Evolutionary conservation across 2,888 invertebrate species (phyloP), one percentile per base, ranked within the genome.

Genomic region (Polia nebulosa): DNA sequence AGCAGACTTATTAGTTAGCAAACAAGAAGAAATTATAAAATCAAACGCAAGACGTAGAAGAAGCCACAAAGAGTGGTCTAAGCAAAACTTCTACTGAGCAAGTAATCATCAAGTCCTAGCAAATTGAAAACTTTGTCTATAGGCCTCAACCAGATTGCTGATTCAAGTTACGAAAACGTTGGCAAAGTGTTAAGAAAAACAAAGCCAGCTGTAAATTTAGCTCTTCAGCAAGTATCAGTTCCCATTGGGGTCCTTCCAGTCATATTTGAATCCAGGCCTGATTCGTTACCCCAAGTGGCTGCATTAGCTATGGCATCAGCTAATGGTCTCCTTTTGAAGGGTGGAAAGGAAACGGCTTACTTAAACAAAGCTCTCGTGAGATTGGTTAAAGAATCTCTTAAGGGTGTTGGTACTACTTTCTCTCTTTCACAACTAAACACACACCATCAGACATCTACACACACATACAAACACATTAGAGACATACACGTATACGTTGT

Each of bases 241-340:
- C 99, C 99, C 0, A 99, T 99, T 85, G 99, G 99, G 7, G 99
- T 99, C 0, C 95, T 99, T 7, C 95, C 99, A 86, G 99, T 99
- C 45, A 99, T 99, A 86, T 99, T 99, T 91, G 99, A 99, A 94
- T 99, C 99, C 0, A 96, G 99, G 64, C 99, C 99, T 8, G 99
- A 99, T 95, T 99, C 99, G 58, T 95, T 99, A 67, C 99, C 99
- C n/a, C n/a, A n/a, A n/a, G n/a, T n/a, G n/a, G n/a, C n/a, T n/a
- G n/a, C n/a, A n/a, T n/a, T n/a, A n/a, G 99, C 99, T 0, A 99
- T 99, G 94, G 99, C 99, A 70, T 99, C 99, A 39, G 99, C 98
- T 6, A 99, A 99, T 91, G 99, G 99, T 0, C 96, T 99, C 59
- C 94, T 99, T 6, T 95, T 99, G 22, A 99, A 99, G 95, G 99